Evolutionary conservation across 2,113 vertebrate genomes (phyloP).

Genomic region (Platysteira castanea): DNA sequence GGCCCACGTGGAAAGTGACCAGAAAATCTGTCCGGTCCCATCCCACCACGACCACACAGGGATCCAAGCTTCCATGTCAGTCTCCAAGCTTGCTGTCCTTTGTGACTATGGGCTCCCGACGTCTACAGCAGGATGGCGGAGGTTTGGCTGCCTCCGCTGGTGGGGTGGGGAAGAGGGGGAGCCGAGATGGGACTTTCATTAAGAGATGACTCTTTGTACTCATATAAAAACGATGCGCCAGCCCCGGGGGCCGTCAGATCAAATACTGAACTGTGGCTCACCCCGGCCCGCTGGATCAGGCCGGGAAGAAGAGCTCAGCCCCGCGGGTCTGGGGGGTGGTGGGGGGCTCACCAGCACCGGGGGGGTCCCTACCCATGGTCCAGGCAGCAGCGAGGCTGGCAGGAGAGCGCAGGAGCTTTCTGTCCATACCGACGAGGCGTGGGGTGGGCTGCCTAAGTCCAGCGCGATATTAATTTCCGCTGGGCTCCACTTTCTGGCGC

Average conservation of each 20-base stretch:
- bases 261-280: conserved; percentile 65
- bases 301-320: background rate
- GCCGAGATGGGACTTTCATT: conserved; percentile 31
- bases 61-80: background rate
- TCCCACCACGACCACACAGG: background rate
- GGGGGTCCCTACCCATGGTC: conserved; percentile 1
- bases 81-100: background rate
- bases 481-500: conserved; percentile 6
- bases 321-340: background rate
- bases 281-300: conserved; percentile 24
- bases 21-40: background rate
- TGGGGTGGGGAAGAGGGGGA: background rate
- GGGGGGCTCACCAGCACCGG: background rate
- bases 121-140: background rate
- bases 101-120: rapidly evolving
- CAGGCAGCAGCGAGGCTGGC: rapidly evolving
- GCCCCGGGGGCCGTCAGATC: conserved; percentile 31
- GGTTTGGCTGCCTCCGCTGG: background rate
- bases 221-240: conserved; percentile 14
- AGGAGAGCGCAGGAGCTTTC: background rate
- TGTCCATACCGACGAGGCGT: rapidly evolving
- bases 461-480: conserved; percentile 24
- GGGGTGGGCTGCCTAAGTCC: conserved; percentile 42
- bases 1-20: rapidly evolving
- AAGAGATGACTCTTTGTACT: conserved; percentile 53